Evolutionary conservation across 2,113 vertebrate species (phyloP).

Genomic region (Ovibos moschatus): DNA sequence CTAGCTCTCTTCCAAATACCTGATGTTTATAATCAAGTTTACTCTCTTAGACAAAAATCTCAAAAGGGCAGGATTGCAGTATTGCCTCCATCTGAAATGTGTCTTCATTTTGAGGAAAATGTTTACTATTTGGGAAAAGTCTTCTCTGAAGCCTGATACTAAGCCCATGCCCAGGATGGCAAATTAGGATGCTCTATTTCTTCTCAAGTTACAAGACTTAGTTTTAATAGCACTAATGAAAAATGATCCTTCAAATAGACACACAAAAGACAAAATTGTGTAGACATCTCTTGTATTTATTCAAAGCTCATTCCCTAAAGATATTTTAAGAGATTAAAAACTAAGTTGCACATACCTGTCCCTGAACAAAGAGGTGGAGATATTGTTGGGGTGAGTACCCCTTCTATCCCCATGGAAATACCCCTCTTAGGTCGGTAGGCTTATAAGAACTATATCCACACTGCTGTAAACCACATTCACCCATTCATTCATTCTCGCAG

Average conservation of each 20-base stretch:
- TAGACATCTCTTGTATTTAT: neutral
- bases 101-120: conserved; percentile 4
- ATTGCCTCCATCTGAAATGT: neutral
- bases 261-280: neutral
- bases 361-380: neutral
- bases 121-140: neutral
- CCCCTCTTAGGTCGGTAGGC: accelerated
- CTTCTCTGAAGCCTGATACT: neutral
- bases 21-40: neutral
- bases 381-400: neutral
- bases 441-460: neutral
- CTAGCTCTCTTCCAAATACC: neutral
- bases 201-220: neutral
- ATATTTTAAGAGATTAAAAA: neutral
- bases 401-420: neutral
- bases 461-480: neutral
- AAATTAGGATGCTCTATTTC: neutral
- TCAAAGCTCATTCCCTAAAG: neutral
- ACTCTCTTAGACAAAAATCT: neutral
- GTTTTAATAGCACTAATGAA: neutral
- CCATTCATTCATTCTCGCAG: neutral
- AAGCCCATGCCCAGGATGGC: neutral
- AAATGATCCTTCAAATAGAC: neutral
- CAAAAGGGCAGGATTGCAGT: neutral
- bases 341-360: neutral